phyloP scores from a whole-genome alignment of 2,113 vertebrate species.

The Mellivora capensis region DNA sequence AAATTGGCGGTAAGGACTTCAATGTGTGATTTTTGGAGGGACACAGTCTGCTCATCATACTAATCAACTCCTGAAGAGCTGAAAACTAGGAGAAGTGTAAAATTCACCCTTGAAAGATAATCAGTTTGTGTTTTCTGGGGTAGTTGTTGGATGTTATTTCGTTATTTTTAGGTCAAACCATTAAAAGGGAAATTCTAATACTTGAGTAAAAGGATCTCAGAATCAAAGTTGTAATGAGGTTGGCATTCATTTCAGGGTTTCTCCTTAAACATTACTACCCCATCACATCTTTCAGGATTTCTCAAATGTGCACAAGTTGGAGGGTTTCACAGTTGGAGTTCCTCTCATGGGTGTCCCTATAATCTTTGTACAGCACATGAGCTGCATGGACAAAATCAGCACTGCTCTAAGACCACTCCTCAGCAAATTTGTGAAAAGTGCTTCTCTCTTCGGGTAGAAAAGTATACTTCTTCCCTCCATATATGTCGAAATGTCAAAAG shows the following conservation, averaged over 20 bases:
- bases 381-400: neutral
- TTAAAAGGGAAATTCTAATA: constrained; percentile 13
- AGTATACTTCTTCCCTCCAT: neutral
- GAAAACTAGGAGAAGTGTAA: neutral
- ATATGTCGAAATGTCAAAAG: neutral
- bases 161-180: neutral
- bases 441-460: neutral
- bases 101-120: neutral
- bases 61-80: neutral
- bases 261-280: neutral
- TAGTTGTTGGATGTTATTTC: neutral
- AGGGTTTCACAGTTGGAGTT: neutral
- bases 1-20: neutral
- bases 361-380: neutral
- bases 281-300: neutral
- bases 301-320: neutral
- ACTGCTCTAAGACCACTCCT: neutral
- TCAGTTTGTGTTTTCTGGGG: neutral
- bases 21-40: neutral
- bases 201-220: neutral
- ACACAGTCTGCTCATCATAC: neutral
- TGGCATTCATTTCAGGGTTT: neutral
- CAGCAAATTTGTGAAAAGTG: neutral
- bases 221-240: neutral
- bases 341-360: neutral